These are phyloP conservation scores for Ancistrus triradiatus DNA, from an alignment of 2,113 vertebrate genomes.

Conservation along the genomic window DNA sequence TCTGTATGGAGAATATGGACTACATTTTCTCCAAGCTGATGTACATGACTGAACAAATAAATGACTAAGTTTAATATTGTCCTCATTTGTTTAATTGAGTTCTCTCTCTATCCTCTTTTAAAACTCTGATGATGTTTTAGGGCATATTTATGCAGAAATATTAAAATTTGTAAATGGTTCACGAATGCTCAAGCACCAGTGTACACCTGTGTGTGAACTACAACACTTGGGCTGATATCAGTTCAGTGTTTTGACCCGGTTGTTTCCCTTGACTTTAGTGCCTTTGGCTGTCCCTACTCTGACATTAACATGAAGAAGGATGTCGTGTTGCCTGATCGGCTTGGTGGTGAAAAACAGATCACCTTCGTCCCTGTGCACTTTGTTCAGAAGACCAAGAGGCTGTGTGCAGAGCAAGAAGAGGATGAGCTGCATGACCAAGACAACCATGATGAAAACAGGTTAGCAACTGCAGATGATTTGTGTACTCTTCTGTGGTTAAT, in stretches of 20 bases:
- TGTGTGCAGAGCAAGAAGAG: slow-evolving; percentile 38
- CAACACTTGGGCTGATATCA: background rate
- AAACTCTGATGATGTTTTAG: too few relatives aligned
- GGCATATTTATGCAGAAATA: too few relatives aligned
- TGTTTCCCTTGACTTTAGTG: slow-evolving; percentile 43
- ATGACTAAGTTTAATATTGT: too few relatives aligned
- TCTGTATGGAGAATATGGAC: too few relatives aligned
- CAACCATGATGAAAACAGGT: slow-evolving; percentile 46
- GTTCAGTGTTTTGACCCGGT: background rate
- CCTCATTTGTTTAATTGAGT: too few relatives aligned
- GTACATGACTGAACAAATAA: too few relatives aligned
- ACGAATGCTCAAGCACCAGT: too few relatives aligned
- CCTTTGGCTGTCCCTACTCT: slow-evolving; percentile 77
- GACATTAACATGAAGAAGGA: slow-evolving; percentile 73
- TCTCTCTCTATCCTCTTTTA: too few relatives aligned
- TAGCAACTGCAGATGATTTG: slow-evolving; percentile 10
- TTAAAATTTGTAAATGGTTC: too few relatives aligned
- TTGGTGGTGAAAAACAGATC: slow-evolving; percentile 62
- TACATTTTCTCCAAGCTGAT: too few relatives aligned
- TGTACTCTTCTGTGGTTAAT: too few relatives aligned
- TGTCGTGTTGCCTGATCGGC: slow-evolving; percentile 63
- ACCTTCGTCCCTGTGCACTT: slow-evolving; percentile 58
- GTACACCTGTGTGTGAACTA: background rate
- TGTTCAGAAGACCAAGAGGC: slow-evolving; percentile 50
- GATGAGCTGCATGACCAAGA: slow-evolving; percentile 37